These are phyloP conservation scores for Tetramorium simillimum DNA, from an alignment of 1,140 invertebrate species.

Conservation along the genomic window DNA sequence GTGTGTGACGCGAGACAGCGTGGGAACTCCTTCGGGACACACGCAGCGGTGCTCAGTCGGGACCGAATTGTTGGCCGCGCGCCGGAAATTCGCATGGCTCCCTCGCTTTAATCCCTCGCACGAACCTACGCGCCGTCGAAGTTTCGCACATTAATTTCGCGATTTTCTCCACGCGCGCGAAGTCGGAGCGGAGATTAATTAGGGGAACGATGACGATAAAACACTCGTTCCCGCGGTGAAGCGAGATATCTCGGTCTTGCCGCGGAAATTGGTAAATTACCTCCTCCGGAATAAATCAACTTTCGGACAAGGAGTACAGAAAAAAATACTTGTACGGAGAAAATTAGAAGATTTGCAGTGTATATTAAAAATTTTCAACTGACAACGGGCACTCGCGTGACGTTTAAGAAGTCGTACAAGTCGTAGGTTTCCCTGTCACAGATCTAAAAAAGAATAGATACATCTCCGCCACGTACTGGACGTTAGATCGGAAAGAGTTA, in stretches of 20 bases:
- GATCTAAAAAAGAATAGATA: neutral
- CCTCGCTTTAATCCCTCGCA: constrained; percentile 18
- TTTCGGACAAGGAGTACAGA: neutral
- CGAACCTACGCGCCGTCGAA: constrained; percentile 4
- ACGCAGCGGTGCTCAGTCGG: constrained; percentile 75
- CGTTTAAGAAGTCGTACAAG: too few relatives aligned
- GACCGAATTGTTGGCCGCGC: neutral
- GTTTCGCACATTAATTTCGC: constrained; percentile 59
- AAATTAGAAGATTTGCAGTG: neutral
- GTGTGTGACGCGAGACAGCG: constrained; percentile 74
- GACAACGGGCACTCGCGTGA: neutral
- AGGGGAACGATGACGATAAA: neutral
- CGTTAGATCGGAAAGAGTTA: neutral
- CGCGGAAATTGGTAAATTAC: constrained; percentile 22
- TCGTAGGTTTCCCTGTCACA: neutral
- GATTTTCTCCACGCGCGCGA: constrained; percentile 35
- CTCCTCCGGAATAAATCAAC: neutral
- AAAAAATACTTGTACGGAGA: neutral
- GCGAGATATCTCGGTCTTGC: neutral
- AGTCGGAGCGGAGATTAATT: constrained; percentile 53
- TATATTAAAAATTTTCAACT: neutral
- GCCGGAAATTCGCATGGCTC: constrained; percentile 57
- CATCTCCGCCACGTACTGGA: too few relatives aligned
- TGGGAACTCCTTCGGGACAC: constrained; percentile 78
- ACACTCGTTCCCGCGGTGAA: constrained; percentile 21